Percentiles rank a stretch among this genome's conserved stretches.
phyloP scores from a whole-genome alignment of 2,888 invertebrate species.

The Fissipunctia ypsillon region DNA sequence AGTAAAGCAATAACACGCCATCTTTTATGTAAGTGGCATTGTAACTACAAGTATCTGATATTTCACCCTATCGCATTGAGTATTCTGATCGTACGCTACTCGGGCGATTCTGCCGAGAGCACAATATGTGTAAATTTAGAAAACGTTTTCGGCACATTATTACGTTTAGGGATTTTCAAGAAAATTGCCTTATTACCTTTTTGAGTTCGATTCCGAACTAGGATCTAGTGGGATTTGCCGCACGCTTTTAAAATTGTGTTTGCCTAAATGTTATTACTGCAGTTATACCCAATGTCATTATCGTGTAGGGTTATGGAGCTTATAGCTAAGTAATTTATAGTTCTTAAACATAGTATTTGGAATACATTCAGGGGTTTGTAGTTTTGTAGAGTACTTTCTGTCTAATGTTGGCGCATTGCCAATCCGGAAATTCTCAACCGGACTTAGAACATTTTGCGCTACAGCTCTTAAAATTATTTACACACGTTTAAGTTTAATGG shows the following conservation, averaged over 20 bases:
- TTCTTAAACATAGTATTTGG: constrained; percentile 35
- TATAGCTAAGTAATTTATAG: constrained; percentile 51
- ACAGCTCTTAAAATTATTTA: constrained; percentile 50
- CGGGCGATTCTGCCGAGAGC: constrained; percentile 85
- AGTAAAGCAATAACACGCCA: constrained; percentile 62
- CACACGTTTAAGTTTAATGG: constrained; percentile 55
- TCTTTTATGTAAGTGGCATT: constrained; percentile 74
- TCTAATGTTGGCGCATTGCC: constrained; percentile 54
- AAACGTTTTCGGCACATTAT: constrained; percentile 90
- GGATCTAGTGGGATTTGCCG: constrained; percentile 85
- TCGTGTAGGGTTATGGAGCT: constrained; percentile 27
- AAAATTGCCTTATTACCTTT: constrained; percentile 90
- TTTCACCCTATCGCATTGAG: constrained; percentile 83
- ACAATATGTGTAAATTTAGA: constrained; percentile 90
- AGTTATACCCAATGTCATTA: constrained; percentile 60
- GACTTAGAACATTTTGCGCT: constrained; percentile 50
- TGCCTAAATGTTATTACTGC: constrained; percentile 68
- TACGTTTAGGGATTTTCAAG: constrained; percentile 90
- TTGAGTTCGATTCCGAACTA: constrained; percentile 85
- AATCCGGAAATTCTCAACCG: constrained; percentile 55
- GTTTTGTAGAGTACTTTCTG: constrained; percentile 56
- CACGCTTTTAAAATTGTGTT: constrained; percentile 74
- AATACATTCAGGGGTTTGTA: constrained; percentile 45
- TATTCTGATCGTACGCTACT: constrained; percentile 86
- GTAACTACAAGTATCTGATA: constrained; percentile 78